Percentiles rank a stretch among this genome's conserved stretches.
phyloP scores from a whole-genome alignment of 1,140 invertebrate species.

The Protaetia brevitarsis region DNA sequence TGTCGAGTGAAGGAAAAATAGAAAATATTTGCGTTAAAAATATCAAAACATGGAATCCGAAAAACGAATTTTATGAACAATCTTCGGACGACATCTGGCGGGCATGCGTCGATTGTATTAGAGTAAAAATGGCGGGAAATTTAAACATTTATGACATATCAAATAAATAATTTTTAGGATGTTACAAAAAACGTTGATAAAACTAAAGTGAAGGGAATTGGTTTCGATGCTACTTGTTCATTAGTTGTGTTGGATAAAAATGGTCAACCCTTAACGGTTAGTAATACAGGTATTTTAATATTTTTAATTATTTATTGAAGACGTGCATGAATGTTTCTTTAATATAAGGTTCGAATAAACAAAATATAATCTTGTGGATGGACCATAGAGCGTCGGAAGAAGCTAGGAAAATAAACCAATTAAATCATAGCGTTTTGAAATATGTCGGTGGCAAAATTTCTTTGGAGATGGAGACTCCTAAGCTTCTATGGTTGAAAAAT shows the following conservation, averaged over 20 bases:
- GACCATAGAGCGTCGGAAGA: conserved; percentile 86
- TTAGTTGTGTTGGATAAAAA: conserved; percentile 76
- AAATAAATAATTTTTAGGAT: no score
- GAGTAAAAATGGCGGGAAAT: no score
- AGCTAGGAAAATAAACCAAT: conserved; percentile 78
- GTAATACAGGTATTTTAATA: conserved; percentile 64
- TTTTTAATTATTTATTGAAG: neutral
- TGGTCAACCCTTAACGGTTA: conserved; percentile 71
- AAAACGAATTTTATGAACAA: conserved; percentile 82
- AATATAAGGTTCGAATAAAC: conserved; percentile 60
- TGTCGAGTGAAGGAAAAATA: conserved; percentile 65
- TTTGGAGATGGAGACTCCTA: conserved; percentile 93
- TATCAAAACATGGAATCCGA: conserved; percentile 76
- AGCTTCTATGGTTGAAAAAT: conserved; percentile 91
- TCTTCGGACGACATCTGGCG: conserved; percentile 90
- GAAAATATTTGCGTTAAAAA: conserved; percentile 59
- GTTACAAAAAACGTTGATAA: conserved; percentile 57
- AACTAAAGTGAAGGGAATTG: conserved; percentile 73
- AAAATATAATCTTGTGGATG: conserved; percentile 96
- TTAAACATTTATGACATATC: no score
- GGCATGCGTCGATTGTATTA: conserved; percentile 55
- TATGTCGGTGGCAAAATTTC: conserved; percentile 91
- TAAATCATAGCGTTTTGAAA: conserved; percentile 71
- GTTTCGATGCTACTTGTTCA: conserved; percentile 96
- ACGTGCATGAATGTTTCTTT: conserved; percentile 19